Evolutionary conservation across 2,888 invertebrate species (phyloP).

Genomic region (Ormia ochracea): DNA sequence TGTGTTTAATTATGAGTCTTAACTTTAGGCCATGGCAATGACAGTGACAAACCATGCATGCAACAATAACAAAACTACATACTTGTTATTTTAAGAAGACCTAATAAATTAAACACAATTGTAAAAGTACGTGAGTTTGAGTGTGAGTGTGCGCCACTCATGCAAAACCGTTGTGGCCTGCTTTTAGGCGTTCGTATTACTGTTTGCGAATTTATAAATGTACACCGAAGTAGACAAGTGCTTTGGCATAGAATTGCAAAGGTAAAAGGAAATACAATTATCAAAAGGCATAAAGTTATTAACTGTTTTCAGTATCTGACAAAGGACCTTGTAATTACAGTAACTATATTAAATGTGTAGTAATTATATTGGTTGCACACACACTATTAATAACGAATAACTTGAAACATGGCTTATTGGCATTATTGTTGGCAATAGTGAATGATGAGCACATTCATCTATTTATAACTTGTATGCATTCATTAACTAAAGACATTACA

Average conservation of each 20-base stretch:
- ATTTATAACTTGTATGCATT: neutral
- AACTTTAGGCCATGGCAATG: conserved; percentile 45
- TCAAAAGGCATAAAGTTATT: conserved; percentile 22
- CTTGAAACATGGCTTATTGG: neutral
- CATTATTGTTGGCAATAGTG: neutral
- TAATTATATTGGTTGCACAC: neutral
- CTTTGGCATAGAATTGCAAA: neutral
- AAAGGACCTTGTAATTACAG: conserved; percentile 25
- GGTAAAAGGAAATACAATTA: neutral
- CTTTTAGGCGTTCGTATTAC: neutral
- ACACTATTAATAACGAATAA: conserved; percentile 21
- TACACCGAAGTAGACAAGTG: neutral
- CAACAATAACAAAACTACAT: conserved; percentile 24
- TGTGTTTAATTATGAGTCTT: conserved; percentile 41
- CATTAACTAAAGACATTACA: neutral
- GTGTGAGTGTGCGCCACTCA: neutral
- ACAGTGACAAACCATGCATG: conserved; percentile 41
- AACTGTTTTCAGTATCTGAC: conserved; percentile 33
- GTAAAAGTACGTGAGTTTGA: neutral
- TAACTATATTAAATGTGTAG: conserved; percentile 33
- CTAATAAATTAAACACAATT: conserved; percentile 24
- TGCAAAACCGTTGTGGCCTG: conserved; percentile 13
- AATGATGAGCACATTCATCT: too few relatives aligned
- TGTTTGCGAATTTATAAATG: neutral
- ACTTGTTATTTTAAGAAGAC: conserved; percentile 31